Base-by-base conservation (phyloP, 2,888 invertebrate species). In the Oligia strigilis region DNA sequence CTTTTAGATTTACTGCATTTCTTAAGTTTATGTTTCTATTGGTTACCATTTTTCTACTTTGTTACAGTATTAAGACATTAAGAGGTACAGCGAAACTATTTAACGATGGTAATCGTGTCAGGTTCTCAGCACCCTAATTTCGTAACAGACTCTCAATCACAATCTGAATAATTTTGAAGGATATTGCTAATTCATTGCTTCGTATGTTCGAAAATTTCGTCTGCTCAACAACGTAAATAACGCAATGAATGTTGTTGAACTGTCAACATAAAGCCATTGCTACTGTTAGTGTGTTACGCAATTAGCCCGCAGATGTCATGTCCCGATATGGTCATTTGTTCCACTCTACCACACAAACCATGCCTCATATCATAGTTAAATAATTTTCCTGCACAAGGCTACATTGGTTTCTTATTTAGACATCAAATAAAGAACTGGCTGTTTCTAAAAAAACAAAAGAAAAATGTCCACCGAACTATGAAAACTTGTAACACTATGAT, bases 11-110 rank as follows among this genome's bases (percentile, higher is more conserved):
- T 19, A 70, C 79, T 71, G n/a, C 8, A 55, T 64, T 55, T 64
- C 19, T 65, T 5, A 46, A 2, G 23, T 23, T 9, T 11, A 43
- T 23, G 4, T 58, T 23, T 58, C 1, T 74, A 46, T 36, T 46
- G 43, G 23, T 23, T 23, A 46, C 23, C 17, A 17, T 66, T 66
- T 13, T 65, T 77, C 36, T 65, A 43, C 4, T 46, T 75, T 58
- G 75, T 73, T 29, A 46, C 74, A 17, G 11, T 36, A 58, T 29
- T 52, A 64, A 52, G 3, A 29, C 2, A 23, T 77, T 40, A 36
- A 36, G n/a, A 77, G 14, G 43, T 2, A 55, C 62, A 78, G 36
- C 2, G 17, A 65, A 11, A 71, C 40, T 71, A 80, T 65, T 79
- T 66, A 67, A 17, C 58, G 0, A 29, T 78, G 46, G 46, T 6